phyloP scores from a whole-genome alignment of 2,797 vertebrate genomes.

The Kryptopterus vitreolus region DNA sequence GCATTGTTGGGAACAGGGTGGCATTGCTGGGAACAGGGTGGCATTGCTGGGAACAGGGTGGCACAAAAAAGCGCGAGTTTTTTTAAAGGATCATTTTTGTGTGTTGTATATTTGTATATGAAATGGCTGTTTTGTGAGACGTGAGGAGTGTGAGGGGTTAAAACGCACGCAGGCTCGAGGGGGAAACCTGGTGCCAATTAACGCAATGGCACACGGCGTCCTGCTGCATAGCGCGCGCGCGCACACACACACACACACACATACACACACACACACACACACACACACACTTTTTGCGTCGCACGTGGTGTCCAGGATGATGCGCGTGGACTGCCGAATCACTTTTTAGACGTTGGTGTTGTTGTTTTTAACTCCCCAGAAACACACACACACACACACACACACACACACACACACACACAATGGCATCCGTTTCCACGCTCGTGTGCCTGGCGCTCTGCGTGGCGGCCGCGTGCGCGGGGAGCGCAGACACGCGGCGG shows the following conservation, averaged over 20 bases:
- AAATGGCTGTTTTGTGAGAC: not conserved
- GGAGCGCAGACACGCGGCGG: not conserved
- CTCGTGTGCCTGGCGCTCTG: slow-evolving; percentile 55
- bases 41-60: too few relatives aligned
- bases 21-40: too few relatives aligned
- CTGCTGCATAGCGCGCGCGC: slow-evolving; percentile 53
- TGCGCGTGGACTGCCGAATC: not conserved
- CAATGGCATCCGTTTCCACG: not conserved
- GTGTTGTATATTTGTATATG: too few relatives aligned
- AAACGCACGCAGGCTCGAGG: slow-evolving; percentile 75
- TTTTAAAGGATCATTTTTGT: not conserved
- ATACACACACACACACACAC: not conserved
- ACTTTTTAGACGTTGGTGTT: too few relatives aligned
- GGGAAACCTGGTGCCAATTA: slow-evolving; percentile 85
- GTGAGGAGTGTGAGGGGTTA: slow-evolving; percentile 46
- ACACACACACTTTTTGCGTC: not conserved
- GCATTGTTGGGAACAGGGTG: not conserved
- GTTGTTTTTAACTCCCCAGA: not conserved
- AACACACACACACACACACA: too few relatives aligned
- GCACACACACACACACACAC: not conserved
- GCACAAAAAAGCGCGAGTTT: too few relatives aligned
- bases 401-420: too few relatives aligned
- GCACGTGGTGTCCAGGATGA: not conserved
- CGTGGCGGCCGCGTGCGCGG: slow-evolving; percentile 42
- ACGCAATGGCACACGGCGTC: slow-evolving; percentile 74